Conservation (phyloP, 2,888 invertebrate species). For the Lasius fuliginosus region DNA sequence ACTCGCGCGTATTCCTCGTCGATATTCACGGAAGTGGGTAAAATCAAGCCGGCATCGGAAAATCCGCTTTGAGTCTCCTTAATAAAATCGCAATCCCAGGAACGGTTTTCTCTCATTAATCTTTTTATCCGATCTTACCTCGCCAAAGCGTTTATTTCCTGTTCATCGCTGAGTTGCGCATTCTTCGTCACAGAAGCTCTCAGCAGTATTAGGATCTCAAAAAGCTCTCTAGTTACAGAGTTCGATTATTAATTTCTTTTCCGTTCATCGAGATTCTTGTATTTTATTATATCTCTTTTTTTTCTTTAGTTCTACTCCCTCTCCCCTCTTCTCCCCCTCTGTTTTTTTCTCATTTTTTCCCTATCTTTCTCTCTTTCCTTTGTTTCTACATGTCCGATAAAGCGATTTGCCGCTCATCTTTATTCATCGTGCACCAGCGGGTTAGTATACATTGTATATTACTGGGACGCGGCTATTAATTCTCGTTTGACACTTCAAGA, state of each 20-base stretch:
- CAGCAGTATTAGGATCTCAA: conserved; percentile 74
- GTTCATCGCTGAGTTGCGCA: conserved; percentile 62
- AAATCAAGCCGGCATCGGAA: conserved; percentile 50
- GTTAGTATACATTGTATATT: conserved; percentile 73
- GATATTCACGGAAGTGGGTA: conserved; percentile 54
- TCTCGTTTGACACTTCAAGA: conserved; percentile 76
- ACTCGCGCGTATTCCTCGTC: conserved; percentile 40
- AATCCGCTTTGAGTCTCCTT: conserved; percentile 68
- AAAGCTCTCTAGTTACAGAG: conserved; percentile 61
- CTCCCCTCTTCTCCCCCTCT: not conserved
- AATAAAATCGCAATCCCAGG: conserved; percentile 73
- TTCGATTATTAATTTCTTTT: conserved; percentile 74
- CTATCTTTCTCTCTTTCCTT: conserved; percentile 30
- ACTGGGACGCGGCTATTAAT: conserved; percentile 70
- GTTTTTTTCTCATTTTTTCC: not conserved
- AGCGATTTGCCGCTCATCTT: conserved; percentile 75
- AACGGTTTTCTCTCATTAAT: conserved; percentile 74
- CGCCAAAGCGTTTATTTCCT: conserved; percentile 75
- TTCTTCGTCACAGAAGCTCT: conserved; percentile 67
- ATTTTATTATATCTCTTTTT: conserved; percentile 20
- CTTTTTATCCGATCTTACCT: conserved; percentile 66
- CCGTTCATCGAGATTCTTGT: conserved; percentile 25
- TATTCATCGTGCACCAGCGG: conserved; percentile 70
- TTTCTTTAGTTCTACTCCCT: not conserved
- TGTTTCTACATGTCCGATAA: conserved; percentile 68